A percentile compares a stretch with the other conserved stretches of the same genome.
Evolutionary conservation across 2,797 vertebrate genomes (phyloP).

Genomic region (Phaenicophaeus curvirostris): DNA sequence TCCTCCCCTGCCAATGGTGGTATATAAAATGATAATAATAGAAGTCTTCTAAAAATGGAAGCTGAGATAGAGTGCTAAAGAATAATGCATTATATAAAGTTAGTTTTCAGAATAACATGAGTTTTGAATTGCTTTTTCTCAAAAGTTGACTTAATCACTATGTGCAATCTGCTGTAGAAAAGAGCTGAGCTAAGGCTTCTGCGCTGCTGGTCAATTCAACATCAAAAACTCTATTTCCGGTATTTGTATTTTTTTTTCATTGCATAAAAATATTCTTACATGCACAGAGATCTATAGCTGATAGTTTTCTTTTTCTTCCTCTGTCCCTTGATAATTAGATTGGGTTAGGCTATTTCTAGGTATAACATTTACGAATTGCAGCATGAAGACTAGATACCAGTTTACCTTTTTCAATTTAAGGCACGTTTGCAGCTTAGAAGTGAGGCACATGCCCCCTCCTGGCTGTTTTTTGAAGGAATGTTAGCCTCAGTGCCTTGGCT

Average conservation of each 20-base stretch:
- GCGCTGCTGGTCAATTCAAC: slow-evolving; percentile 6
- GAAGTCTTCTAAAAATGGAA: slow-evolving; percentile 22
- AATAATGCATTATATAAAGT: slow-evolving; percentile 42
- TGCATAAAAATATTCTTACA: not conserved
- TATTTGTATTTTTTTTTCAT: not conserved
- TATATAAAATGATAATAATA: slow-evolving; percentile 11
- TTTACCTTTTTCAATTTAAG: not conserved
- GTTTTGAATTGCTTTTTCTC: slow-evolving; percentile 40
- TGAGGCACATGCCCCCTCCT: not conserved
- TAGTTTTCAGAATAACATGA: slow-evolving; percentile 44
- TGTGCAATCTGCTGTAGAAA: not conserved
- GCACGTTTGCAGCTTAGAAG: not conserved
- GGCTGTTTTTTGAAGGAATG: not conserved
- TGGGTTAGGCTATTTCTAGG: not conserved
- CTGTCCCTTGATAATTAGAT: not conserved
- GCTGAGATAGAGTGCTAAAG: slow-evolving; percentile 25
- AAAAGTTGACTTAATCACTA: slow-evolving; percentile 49
- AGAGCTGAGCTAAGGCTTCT: slow-evolving; percentile 9
- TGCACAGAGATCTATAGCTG: not conserved
- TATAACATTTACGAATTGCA: not conserved
- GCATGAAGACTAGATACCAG: not conserved
- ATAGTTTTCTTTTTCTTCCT: not conserved
- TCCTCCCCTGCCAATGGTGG: not conserved
- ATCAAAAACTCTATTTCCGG: slow-evolving; percentile 20
- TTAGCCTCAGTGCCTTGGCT: not conserved